Percentiles rank a stretch among this genome's conserved stretches.
These are phyloP conservation scores for Morpho deidamia DNA, from an alignment of 2,888 invertebrate genomes.

Conservation along the genomic window DNA sequence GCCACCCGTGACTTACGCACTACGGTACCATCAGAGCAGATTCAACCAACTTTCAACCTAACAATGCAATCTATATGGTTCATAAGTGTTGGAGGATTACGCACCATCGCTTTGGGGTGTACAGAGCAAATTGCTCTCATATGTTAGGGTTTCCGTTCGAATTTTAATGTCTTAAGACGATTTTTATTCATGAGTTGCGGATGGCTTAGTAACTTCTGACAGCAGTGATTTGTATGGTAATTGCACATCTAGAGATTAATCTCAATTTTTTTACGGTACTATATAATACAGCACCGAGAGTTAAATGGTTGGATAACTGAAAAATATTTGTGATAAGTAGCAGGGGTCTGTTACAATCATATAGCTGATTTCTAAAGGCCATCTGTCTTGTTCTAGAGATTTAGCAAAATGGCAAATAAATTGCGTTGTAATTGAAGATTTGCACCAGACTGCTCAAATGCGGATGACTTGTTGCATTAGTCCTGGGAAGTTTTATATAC, in stretches of 20 bases:
- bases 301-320: too few relatives aligned
- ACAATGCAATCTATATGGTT: background rate
- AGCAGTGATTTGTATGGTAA: background rate
- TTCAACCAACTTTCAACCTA: conserved; percentile 10
- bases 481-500: too few relatives aligned
- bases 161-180: conserved; percentile 22
- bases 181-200: conserved; percentile 22
- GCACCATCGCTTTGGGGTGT: conserved; percentile 44
- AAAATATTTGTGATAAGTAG: too few relatives aligned
- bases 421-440: too few relatives aligned
- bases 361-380: too few relatives aligned
- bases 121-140: conserved; percentile 26
- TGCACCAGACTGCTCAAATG: too few relatives aligned
- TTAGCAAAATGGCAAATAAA: too few relatives aligned
- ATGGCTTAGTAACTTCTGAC: conserved; percentile 8
- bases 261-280: too few relatives aligned
- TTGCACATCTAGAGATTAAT: background rate
- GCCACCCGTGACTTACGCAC: conserved; percentile 59
- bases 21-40: conserved; percentile 36
- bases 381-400: too few relatives aligned
- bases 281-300: too few relatives aligned
- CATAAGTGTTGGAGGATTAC: background rate
- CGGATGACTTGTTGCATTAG: too few relatives aligned
- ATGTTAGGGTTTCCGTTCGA: conserved; percentile 38
- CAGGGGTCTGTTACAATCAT: too few relatives aligned